Evolutionary conservation across 2,113 vertebrate genomes (phyloP).

Genomic region (Vanacampus margaritifer): DNA sequence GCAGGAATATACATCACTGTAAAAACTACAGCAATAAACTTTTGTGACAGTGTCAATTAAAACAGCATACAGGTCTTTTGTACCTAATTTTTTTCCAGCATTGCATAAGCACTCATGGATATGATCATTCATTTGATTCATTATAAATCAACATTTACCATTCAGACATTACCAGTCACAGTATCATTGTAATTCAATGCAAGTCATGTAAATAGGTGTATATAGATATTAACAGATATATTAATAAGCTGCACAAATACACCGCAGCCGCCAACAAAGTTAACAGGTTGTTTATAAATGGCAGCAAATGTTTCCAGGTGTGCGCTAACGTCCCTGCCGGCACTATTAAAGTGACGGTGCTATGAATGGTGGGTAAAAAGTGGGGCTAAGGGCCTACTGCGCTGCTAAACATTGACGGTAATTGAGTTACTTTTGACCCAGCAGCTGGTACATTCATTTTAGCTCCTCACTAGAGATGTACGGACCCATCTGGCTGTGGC

Average conservation of each 20-base stretch:
- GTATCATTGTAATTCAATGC: background rate
- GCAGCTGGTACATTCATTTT: background rate
- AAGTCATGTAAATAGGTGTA: background rate
- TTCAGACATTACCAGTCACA: background rate
- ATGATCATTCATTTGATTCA: background rate
- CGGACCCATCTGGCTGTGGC: background rate
- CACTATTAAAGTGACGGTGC: background rate
- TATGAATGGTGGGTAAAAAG: background rate
- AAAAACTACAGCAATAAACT: background rate
- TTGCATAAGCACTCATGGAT: background rate
- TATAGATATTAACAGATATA: background rate
- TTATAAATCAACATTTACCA: background rate
- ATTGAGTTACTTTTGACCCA: background rate
- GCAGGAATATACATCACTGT: background rate
- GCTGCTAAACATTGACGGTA: background rate
- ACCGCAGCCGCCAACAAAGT: background rate
- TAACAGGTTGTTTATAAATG: background rate
- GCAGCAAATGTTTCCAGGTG: background rate
- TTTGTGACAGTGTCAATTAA: constrained; percentile 1
- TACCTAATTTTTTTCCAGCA: background rate
- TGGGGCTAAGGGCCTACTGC: background rate
- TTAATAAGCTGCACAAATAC: background rate
- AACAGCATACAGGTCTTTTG: background rate
- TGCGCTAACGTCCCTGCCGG: background rate
- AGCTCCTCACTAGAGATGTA: background rate